These are phyloP conservation scores for Electrona antarctica DNA, from an alignment of 2,113 vertebrate genomes.

Conservation along the genomic window DNA sequence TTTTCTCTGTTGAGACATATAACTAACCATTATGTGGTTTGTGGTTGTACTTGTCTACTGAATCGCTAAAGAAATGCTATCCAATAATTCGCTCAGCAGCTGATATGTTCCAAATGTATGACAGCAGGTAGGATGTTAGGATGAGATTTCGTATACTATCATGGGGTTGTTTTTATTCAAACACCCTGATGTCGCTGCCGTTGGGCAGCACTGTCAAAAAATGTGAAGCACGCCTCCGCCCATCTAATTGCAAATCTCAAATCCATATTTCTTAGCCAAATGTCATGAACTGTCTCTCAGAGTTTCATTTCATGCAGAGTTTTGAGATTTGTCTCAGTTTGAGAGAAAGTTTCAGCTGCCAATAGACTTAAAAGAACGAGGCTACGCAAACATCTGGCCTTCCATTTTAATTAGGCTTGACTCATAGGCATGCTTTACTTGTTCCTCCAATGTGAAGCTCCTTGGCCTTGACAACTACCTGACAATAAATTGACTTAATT, in stretches of 20 bases:
- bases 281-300: constrained; percentile 42
- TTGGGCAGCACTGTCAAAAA: constrained; percentile 20
- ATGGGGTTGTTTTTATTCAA: constrained; percentile 14
- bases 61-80: no score
- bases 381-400: constrained; percentile 60
- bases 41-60: no score
- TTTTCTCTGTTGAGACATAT: no score
- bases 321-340: constrained; percentile 46
- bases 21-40: no score
- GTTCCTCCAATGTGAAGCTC: constrained; percentile 39
- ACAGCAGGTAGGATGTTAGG: not conserved
- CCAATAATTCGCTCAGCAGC: constrained; percentile 14
- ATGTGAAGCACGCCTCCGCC: constrained; percentile 28
- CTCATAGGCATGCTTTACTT: constrained; percentile 38
- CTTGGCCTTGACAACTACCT: constrained; percentile 41
- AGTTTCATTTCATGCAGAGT: constrained; percentile 26
- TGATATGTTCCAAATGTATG: constrained; percentile 6
- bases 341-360: constrained; percentile 49
- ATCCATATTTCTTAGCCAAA: constrained; percentile 51
- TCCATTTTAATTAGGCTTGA: constrained; percentile 68
- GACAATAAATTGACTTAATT: constrained; percentile 28
- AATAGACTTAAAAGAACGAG: constrained; percentile 58
- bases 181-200: constrained; percentile 15
- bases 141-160: constrained; percentile 23
- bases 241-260: constrained; percentile 42